Conservation (phyloP, 2,797 vertebrate genomes). For the Heterohyrax brucei region DNA sequence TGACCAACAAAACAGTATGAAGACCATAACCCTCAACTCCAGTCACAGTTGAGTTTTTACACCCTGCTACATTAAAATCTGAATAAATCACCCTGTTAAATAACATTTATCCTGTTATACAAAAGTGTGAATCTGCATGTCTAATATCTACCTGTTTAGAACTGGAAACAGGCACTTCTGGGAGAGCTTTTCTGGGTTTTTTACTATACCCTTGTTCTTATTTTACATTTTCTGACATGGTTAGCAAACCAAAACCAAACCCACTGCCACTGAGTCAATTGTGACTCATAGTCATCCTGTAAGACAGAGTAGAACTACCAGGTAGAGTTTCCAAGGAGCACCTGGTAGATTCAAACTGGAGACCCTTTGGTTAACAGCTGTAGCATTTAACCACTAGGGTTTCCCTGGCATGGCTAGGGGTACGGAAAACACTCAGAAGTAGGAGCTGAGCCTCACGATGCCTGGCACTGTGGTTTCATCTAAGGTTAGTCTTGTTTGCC, state of each 20-base stretch:
- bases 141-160: not conserved
- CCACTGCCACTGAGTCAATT: too few relatives aligned
- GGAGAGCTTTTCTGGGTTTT: not conserved
- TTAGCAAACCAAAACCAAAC: too few relatives aligned
- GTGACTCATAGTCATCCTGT: too few relatives aligned
- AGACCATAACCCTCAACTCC: not conserved
- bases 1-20: not conserved
- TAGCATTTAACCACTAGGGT: too few relatives aligned
- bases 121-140: not conserved
- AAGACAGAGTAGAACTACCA: too few relatives aligned
- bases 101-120: not conserved
- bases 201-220: not conserved
- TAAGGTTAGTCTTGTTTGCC: not conserved
- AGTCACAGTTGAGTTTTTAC: not conserved
- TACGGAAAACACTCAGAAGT: not conserved
- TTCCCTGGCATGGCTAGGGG: too few relatives aligned
- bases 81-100: constrained; percentile 33
- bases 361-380: too few relatives aligned
- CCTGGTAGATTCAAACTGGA: too few relatives aligned
- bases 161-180: not conserved
- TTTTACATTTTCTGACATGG: not conserved
- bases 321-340: too few relatives aligned
- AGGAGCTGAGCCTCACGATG: not conserved
- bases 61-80: not conserved
- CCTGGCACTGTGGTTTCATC: not conserved